Base-by-base conservation (phyloP, 1,140 invertebrate genomes). In the Meloidogyne floridensis region DNA sequence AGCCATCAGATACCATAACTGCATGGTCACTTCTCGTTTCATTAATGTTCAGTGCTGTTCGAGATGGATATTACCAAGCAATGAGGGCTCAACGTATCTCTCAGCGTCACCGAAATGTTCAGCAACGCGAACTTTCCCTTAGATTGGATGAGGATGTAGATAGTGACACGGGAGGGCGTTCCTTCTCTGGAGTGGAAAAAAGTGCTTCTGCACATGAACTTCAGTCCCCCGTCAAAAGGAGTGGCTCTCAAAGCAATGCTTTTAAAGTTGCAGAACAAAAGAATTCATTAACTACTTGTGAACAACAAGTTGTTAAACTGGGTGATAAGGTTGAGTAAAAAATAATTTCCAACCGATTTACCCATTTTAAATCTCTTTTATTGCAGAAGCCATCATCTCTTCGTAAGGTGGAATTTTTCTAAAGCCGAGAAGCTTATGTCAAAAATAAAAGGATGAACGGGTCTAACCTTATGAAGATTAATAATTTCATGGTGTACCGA, bases 21-120 rank as follows among this genome's bases (percentile, higher is more conserved):
- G 87, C 87, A 10, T 88, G 87, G 87, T 87, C 84, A n/a, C 81
- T 84, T n/a, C 80, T 88, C 6, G 87, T 89, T 59, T 82, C 88
- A 7, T 15, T 88, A 76, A 88, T 88, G 82, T 88, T 88, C 81
- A 85, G 80, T n/a, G 78, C 84, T 6, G 84, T 88, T 11, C 78
- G 87, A 15, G 87, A 89, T 65, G 87, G 87, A n/a, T 88, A 88
- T 80, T 88, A 88, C 75, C 54, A 75, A n/a, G 84, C 83, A 18
- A 71, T 89, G n/a, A 80, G 87, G 51, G 74, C 72, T 7, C 87
- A 88, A 18, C 42, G 87, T n/a, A 88, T 88, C 56, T 86, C 83
- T 7, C 86, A 87, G 10, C 47, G 84, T 0, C 71, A 84, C 53
- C 84, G 78, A 72, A 81, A 59, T 18, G 72, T 88, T 42, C 70